phyloP scores from a whole-genome alignment of 2,113 vertebrate genomes.

The Nerophis lumbriciformis region DNA sequence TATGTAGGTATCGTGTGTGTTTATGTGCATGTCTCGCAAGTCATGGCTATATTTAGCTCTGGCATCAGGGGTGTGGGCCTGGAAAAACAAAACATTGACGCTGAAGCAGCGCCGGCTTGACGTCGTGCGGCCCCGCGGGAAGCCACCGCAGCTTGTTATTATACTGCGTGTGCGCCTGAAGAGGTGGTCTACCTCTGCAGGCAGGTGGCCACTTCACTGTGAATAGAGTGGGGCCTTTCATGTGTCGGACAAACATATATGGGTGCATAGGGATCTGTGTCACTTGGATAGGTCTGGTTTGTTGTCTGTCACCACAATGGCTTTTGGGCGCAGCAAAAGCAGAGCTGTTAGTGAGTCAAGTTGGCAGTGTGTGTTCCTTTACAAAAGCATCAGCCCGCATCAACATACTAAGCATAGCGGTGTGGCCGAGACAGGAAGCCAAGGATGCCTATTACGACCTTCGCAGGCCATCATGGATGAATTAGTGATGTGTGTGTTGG shows the following conservation, averaged over 20 bases:
- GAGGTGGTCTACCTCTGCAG: not conserved
- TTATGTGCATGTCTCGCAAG: slow-evolving; percentile 33
- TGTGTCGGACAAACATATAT: not conserved
- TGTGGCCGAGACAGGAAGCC: slow-evolving; percentile 1
- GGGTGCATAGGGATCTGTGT: slow-evolving; percentile 9
- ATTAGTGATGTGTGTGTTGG: not conserved
- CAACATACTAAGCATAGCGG: too few relatives aligned
- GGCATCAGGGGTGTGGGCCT: slow-evolving; percentile 66
- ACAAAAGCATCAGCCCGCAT: not conserved
- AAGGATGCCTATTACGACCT: slow-evolving; percentile 10
- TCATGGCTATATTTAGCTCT: slow-evolving; percentile 54
- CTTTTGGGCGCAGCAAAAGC: slow-evolving; percentile 29
- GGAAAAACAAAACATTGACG: slow-evolving; percentile 70
- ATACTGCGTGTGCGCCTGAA: slow-evolving; percentile 9
- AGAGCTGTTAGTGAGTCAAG: slow-evolving; percentile 23
- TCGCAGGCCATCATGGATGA: not conserved
- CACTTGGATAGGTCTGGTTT: slow-evolving; percentile 36
- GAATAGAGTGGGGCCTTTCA: too few relatives aligned
- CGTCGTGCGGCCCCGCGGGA: slow-evolving; percentile 47
- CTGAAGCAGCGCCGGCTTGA: slow-evolving; percentile 49
- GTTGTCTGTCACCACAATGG: slow-evolving; percentile 47
- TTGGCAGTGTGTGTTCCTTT: slow-evolving; percentile 26
- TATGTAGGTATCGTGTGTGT: slow-evolving; percentile 27
- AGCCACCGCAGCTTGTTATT: slow-evolving; percentile 59
- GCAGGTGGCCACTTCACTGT: slow-evolving; percentile 3